phyloP scores from a whole-genome alignment of 2,888 invertebrate species.

The Ctenicera cuprea region DNA sequence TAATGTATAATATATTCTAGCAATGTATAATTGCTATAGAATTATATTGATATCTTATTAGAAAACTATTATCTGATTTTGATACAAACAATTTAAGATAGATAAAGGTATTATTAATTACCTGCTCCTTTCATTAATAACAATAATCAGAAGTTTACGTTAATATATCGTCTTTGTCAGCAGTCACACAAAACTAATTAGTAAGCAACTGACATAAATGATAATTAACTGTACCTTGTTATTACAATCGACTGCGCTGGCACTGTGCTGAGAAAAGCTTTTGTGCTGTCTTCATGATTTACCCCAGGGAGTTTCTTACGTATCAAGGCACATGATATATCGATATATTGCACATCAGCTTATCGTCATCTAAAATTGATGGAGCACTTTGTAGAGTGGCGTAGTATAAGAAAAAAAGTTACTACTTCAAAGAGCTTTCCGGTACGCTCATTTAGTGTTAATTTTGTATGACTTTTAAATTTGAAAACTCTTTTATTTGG shows the following conservation, averaged over 20 bases:
- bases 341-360: constrained; percentile 17
- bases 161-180: constrained; percentile 30
- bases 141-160: constrained; percentile 28
- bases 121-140: constrained; percentile 18
- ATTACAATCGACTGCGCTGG: constrained; percentile 19
- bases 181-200: constrained; percentile 38
- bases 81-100: constrained; percentile 13
- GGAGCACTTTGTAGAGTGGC: constrained; percentile 1
- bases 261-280: constrained; percentile 26
- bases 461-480: constrained; percentile 2
- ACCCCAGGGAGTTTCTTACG: constrained; percentile 9
- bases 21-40: no score
- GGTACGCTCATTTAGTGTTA: background rate
- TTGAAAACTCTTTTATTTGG: background rate
- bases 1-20: no score
- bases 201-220: constrained; percentile 29
- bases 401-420: constrained; percentile 3
- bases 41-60: no score
- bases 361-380: constrained; percentile 18
- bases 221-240: constrained; percentile 34
- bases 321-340: constrained; percentile 18
- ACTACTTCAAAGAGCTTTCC: background rate
- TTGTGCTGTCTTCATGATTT: constrained; percentile 16
- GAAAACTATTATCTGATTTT: background rate
- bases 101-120: constrained; percentile 24